phyloP scores from a whole-genome alignment of 1,140 invertebrate genomes.

The Drosophila ficusphila region DNA sequence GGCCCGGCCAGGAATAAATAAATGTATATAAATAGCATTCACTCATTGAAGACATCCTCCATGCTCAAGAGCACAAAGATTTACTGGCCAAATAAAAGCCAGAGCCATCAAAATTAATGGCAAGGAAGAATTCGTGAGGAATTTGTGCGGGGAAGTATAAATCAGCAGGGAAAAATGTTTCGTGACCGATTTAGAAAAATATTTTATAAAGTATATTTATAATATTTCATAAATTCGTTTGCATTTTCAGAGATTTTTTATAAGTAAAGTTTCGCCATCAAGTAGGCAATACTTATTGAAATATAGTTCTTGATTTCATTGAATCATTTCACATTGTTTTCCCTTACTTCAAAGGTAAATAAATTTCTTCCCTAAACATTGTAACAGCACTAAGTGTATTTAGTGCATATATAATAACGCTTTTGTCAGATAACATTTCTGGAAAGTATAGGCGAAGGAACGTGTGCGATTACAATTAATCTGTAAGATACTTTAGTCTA shows the following conservation, averaged over 20 bases:
- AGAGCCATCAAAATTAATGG: slow-evolving; percentile 16
- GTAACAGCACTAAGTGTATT: too few relatives aligned
- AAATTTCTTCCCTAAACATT: neutral
- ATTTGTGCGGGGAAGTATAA: neutral
- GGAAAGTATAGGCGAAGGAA: neutral
- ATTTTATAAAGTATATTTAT: neutral
- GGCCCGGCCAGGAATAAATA: slow-evolving; percentile 5
- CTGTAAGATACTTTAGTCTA: neutral
- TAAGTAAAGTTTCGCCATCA: neutral
- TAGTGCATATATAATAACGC: too few relatives aligned
- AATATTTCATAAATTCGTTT: neutral
- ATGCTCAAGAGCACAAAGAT: neutral
- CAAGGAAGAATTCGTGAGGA: neutral
- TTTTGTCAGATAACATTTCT: neutral
- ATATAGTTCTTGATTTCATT: neutral
- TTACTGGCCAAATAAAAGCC: slow-evolving; percentile 30
- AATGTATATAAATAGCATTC: slow-evolving; percentile 3
- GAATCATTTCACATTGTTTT: neutral
- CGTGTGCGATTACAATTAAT: neutral
- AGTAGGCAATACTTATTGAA: neutral
- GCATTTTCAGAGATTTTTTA: too few relatives aligned
- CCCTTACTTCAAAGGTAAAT: neutral
- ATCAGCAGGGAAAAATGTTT: neutral
- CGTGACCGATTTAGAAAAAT: neutral
- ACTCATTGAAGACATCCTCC: neutral